These are phyloP conservation scores for Orgyia antiqua DNA, from an alignment of 2,888 invertebrate species.

Conservation along the genomic window DNA sequence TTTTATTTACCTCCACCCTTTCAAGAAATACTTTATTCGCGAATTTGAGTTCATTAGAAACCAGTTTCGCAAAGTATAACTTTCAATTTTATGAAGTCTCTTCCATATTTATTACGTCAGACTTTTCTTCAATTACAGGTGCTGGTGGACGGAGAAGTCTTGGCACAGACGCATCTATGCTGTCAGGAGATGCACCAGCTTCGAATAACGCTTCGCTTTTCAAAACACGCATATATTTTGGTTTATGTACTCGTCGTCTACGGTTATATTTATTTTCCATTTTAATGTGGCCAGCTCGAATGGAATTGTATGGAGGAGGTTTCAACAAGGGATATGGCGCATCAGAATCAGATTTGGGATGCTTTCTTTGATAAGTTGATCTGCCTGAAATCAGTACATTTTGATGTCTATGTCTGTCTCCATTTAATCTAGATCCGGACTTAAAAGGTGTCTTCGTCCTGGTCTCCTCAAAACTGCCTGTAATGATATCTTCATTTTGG, in stretches of 20 bases:
- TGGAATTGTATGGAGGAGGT: conserved; percentile 52
- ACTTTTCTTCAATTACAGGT: conserved; percentile 45
- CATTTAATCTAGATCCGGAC: conserved; percentile 34
- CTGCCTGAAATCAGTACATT: conserved; percentile 44
- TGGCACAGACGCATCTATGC: conserved; percentile 38
- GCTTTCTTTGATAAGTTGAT: conserved; percentile 46
- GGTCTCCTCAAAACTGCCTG: conserved; percentile 38
- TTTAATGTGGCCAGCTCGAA: conserved; percentile 37
- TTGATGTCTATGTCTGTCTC: conserved; percentile 48
- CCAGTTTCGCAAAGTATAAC: too few species aligned
- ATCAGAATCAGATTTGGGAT: conserved; percentile 47
- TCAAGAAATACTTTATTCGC: too few species aligned
- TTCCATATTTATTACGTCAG: conserved; percentile 22
- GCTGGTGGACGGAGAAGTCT: conserved; percentile 50
- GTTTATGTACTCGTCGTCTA: conserved; percentile 48
- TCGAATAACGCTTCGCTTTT: conserved; percentile 61
- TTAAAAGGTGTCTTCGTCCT: conserved; percentile 40
- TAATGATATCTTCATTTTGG: conserved; percentile 38
- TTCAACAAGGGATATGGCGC: conserved; percentile 68
- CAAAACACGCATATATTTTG: conserved; percentile 45
- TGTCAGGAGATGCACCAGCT: conserved; percentile 38
- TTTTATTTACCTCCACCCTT: too few species aligned
- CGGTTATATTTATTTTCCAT: conserved; percentile 41
- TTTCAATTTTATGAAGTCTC: too few species aligned
- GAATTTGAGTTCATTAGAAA: too few species aligned